Percentiles rank a stretch among this genome's conserved stretches.
These are phyloP conservation scores for Leptonema lineaticorne DNA, from an alignment of 1,140 invertebrate species.

Conservation along the genomic window DNA sequence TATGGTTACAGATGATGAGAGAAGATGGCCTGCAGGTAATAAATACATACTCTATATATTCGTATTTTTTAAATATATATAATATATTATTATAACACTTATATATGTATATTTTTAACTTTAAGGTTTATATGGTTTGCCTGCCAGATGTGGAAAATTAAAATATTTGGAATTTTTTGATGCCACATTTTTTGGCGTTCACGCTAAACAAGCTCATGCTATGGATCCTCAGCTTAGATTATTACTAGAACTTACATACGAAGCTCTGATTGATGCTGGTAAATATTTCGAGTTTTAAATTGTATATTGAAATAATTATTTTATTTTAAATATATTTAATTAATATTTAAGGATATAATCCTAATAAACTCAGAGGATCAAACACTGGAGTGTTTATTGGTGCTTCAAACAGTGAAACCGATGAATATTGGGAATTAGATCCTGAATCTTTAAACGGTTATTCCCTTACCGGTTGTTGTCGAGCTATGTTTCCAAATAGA, in stretches of 20 bases:
- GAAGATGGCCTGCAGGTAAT: conserved; percentile 69
- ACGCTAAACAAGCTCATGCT: conserved; percentile 87
- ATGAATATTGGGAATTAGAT: conserved; percentile 76
- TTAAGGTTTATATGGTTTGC: conserved; percentile 75
- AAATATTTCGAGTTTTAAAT: conserved; percentile 15
- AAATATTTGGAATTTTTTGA: conserved; percentile 88
- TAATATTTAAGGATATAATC: conserved; percentile 68
- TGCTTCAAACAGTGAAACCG: conserved; percentile 81
- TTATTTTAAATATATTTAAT: too few species aligned
- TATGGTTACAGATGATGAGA: conserved; percentile 80
- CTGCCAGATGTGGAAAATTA: conserved; percentile 83
- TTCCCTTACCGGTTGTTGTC: conserved; percentile 86
- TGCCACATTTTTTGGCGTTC: conserved; percentile 91
- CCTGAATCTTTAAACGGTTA: conserved; percentile 85
- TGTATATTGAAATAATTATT: too few species aligned
- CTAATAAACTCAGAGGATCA: conserved; percentile 73
- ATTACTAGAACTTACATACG: conserved; percentile 90
- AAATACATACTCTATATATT: background rate
- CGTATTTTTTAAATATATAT: background rate
- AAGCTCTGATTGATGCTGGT: conserved; percentile 93
- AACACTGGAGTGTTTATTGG: conserved; percentile 92
- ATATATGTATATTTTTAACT: background rate
- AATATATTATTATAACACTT: background rate
- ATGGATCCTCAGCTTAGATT: conserved; percentile 96
- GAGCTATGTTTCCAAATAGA: conserved; percentile 95